These are phyloP conservation scores for Eleginops maclovinus DNA, from an alignment of 2,113 vertebrate genomes.

Conservation along the genomic window DNA sequence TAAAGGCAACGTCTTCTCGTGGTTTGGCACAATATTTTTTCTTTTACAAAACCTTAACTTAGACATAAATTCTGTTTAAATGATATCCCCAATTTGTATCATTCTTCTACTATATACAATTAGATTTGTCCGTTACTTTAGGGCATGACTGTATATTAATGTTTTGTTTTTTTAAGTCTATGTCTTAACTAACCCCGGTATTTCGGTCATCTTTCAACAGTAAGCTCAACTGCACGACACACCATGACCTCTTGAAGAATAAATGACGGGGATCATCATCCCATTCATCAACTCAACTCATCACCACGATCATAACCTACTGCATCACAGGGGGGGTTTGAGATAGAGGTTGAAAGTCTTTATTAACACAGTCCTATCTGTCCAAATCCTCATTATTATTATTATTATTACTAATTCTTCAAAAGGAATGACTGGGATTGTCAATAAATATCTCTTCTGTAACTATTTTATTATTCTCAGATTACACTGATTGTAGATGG, in stretches of 20 bases:
- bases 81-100: too few relatives aligned
- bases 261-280: not conserved
- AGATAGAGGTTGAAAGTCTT: not conserved
- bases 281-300: not conserved
- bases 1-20: too few relatives aligned
- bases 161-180: not conserved
- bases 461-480: not conserved
- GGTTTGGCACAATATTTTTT: too few relatives aligned
- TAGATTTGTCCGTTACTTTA: too few relatives aligned
- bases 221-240: constrained; percentile 14
- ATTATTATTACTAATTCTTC: constrained; percentile 1
- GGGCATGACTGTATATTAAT: too few relatives aligned
- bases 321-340: too few relatives aligned
- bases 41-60: too few relatives aligned
- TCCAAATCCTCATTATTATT: constrained; percentile 1
- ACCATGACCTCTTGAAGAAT: constrained; percentile 33
- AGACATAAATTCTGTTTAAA: too few relatives aligned
- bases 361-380: not conserved
- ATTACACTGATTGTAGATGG: not conserved
- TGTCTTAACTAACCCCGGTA: not conserved
- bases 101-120: too few relatives aligned
- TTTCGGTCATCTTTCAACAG: constrained; percentile 34
- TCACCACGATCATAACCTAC: not conserved
- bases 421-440: constrained; percentile 17
- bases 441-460: not conserved